Percentiles rank a stretch among this genome's conserved stretches.
phyloP scores from a whole-genome alignment of 2,113 vertebrate species.

The Donacobius atricapilla region DNA sequence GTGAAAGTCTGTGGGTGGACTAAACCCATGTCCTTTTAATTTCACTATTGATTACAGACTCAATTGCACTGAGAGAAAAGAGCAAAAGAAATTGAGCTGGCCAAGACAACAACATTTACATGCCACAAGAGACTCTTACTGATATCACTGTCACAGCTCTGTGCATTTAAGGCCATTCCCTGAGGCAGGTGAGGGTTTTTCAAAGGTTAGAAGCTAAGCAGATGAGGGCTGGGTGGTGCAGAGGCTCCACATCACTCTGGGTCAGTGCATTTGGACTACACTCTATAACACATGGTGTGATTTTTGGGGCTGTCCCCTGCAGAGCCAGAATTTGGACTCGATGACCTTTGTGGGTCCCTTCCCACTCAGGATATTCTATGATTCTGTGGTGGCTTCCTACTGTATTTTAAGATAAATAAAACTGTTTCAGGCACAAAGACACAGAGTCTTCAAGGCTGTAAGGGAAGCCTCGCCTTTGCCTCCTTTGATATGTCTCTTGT shows the following conservation, averaged over 20 bases:
- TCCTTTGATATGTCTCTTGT: background rate
- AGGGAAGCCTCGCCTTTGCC: background rate
- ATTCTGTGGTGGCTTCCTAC: background rate
- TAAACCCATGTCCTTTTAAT: background rate
- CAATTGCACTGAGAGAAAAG: background rate
- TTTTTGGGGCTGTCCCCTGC: background rate
- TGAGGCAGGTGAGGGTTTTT: background rate
- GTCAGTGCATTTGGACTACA: background rate
- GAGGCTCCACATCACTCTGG: background rate
- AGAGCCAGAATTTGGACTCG: accelerated
- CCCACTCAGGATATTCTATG: background rate
- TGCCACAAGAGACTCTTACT: background rate
- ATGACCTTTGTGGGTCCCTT: background rate
- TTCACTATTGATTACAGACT: background rate
- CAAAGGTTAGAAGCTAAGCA: background rate
- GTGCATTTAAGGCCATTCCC: background rate
- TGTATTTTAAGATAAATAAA: background rate
- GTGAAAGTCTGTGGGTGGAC: constrained; percentile 25
- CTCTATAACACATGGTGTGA: background rate
- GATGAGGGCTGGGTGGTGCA: background rate
- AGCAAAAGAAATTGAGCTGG: constrained; percentile 1
- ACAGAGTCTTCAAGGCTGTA: background rate
- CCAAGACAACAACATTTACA: background rate
- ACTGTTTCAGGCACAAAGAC: background rate
- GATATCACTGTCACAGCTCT: background rate